These are phyloP conservation scores for Therioaphis trifolii DNA, from an alignment of 2,888 invertebrate genomes.

Conservation along the genomic window DNA sequence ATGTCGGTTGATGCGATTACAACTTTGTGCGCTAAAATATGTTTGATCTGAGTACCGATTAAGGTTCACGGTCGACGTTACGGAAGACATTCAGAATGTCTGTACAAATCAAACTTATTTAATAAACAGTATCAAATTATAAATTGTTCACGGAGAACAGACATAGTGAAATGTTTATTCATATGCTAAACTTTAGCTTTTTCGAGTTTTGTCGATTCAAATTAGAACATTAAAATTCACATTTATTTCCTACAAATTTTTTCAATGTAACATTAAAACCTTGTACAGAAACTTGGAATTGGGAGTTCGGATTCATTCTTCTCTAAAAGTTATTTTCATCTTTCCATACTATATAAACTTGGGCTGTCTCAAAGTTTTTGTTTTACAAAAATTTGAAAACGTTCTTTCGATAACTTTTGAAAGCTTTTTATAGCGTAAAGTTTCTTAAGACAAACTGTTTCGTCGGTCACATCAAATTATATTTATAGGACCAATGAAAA, in stretches of 20 bases:
- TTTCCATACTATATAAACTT: conserved; percentile 22
- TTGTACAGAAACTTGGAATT: conserved; percentile 11
- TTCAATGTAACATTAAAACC: conserved; percentile 25
- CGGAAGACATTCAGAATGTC: conserved; percentile 48
- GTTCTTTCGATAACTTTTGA: conserved; percentile 34
- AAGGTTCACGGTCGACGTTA: no score
- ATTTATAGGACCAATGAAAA: neutral
- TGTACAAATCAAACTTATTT: neutral
- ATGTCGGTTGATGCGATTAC: no score
- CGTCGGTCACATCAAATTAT: conserved; percentile 40
- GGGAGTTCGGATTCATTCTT: conserved; percentile 50
- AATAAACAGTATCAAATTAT: neutral
- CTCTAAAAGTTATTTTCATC: conserved; percentile 47
- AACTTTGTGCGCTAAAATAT: no score
- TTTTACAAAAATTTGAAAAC: conserved; percentile 38
- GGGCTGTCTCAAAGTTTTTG: conserved; percentile 42
- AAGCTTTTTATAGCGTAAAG: conserved; percentile 42
- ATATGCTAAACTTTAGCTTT: conserved; percentile 24
- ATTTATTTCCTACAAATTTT: conserved; percentile 10
- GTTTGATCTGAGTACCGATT: no score
- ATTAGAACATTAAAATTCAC: conserved; percentile 36
- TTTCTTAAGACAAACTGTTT: conserved; percentile 37
- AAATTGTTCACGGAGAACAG: neutral
- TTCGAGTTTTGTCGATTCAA: neutral
- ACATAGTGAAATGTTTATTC: conserved; percentile 38